phyloP scores from a whole-genome alignment of 1,140 invertebrate genomes.

The Scaptodrosophila lebanonensis region DNA sequence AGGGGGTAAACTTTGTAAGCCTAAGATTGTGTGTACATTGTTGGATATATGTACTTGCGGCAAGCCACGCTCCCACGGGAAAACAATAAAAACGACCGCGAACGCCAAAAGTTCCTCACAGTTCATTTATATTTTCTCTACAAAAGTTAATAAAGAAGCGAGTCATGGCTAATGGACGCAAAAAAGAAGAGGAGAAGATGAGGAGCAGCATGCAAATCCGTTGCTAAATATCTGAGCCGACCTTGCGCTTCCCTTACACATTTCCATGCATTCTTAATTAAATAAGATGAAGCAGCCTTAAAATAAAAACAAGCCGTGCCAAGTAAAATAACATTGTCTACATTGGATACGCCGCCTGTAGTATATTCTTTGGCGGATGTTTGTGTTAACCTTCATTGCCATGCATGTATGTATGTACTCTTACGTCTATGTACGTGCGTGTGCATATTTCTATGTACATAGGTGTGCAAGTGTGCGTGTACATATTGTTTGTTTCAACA shows the following conservation, averaged over 20 bases:
- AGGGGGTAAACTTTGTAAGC: no score
- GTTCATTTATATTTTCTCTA: conserved; percentile 57
- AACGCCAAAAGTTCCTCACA: conserved; percentile 58
- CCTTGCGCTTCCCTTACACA: conserved; percentile 9
- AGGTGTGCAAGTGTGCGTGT: conserved; percentile 10
- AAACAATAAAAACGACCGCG: conserved; percentile 32
- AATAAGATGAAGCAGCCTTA: conserved; percentile 45
- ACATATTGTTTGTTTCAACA: conserved; percentile 51
- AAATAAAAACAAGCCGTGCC: conserved; percentile 38
- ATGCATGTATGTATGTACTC: conserved; percentile 34
- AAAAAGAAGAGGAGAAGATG: conserved; percentile 3
- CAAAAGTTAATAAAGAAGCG: conserved; percentile 24
- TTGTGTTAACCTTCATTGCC: no score
- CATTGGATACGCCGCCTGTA: no score
- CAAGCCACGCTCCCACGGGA: not conserved
- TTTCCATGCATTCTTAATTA: conserved; percentile 48
- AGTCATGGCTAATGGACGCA: conserved; percentile 27
- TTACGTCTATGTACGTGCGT: conserved; percentile 1
- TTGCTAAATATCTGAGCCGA: conserved; percentile 47
- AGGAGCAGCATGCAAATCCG: conserved; percentile 32
- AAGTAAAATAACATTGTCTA: conserved; percentile 8
- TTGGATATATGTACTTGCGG: no score
- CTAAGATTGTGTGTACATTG: no score
- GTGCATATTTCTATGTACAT: not conserved
- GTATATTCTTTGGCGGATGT: no score